Percentiles rank a stretch among this genome's conserved stretches.
Evolutionary conservation across 2,888 invertebrate species (phyloP).

Genomic region (Aradus depressus): DNA sequence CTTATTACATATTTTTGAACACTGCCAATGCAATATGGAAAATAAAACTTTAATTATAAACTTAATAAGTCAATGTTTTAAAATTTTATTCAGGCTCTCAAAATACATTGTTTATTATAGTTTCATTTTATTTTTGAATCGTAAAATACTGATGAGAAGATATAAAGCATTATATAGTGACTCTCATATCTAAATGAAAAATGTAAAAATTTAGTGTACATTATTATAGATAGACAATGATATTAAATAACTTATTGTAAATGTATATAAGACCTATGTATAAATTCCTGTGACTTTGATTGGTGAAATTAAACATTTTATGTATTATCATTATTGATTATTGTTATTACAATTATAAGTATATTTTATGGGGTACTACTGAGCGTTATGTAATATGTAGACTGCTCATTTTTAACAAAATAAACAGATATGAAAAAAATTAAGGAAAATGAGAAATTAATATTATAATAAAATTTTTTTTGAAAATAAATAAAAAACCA

Average conservation of each 20-base stretch:
- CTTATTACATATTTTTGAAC: slow-evolving; percentile 3
- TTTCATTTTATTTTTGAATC: no score
- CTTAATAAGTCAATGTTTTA: slow-evolving; percentile 6
- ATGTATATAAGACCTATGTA: slow-evolving; percentile 18
- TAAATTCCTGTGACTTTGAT: slow-evolving; percentile 14
- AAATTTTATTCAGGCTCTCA: slow-evolving; percentile 14
- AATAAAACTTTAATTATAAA: no score
- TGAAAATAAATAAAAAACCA: no score
- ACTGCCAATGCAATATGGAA: slow-evolving; percentile 12
- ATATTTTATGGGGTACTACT: slow-evolving; percentile 18
- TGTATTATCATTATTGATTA: slow-evolving; percentile 12
- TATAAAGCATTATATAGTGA: no score
- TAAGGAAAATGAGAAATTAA: slow-evolving; percentile 11
- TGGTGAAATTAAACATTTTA: slow-evolving; percentile 15
- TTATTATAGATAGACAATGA: slow-evolving; percentile 13
- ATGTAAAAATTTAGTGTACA: slow-evolving; percentile 7
- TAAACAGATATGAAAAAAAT: slow-evolving; percentile 14
- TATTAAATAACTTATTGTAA: neutral
- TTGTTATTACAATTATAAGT: slow-evolving; percentile 14
- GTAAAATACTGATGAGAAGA: no score
- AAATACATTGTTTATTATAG: neutral
- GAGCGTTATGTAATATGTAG: slow-evolving; percentile 25
- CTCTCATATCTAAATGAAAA: no score
- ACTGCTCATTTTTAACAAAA: slow-evolving; percentile 26
- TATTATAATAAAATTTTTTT: slow-evolving; percentile 19